Evolutionary conservation across 2,113 vertebrate genomes (phyloP).

Genomic region (Myotis brandtii): DNA sequence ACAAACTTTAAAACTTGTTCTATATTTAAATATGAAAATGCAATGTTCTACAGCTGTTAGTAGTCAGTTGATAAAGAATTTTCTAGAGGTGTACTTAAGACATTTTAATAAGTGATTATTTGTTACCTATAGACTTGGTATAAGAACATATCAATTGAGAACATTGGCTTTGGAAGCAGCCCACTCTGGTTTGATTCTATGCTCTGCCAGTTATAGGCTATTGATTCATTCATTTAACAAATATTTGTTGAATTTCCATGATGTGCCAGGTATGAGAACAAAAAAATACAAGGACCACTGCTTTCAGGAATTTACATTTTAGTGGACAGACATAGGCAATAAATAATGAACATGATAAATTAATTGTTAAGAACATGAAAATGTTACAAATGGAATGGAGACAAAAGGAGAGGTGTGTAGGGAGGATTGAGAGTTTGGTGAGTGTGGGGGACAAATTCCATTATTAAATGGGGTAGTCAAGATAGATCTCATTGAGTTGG

Average conservation of each 20-base stretch:
- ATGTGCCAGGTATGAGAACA: background rate
- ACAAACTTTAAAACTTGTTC: conserved; percentile 66
- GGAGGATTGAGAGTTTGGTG: background rate
- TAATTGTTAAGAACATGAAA: background rate
- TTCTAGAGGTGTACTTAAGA: background rate
- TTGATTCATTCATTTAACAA: background rate
- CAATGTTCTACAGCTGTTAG: background rate
- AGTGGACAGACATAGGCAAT: background rate
- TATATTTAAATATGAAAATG: conserved; percentile 57
- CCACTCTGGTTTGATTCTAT: background rate
- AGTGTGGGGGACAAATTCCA: background rate
- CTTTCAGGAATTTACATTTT: background rate
- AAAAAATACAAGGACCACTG: background rate
- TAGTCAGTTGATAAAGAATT: background rate
- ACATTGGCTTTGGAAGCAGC: background rate
- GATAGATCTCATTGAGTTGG: background rate
- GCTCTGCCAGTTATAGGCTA: background rate
- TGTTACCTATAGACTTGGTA: background rate
- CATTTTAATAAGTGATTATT: conserved; percentile 27
- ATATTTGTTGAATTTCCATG: background rate
- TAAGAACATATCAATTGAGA: background rate
- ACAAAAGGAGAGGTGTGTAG: background rate
- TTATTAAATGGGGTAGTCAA: background rate
- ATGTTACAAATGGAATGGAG: background rate
- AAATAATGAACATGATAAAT: background rate